Base-by-base conservation (phyloP, 2,888 invertebrate species). In the Pristionchus arcanus region DNA sequence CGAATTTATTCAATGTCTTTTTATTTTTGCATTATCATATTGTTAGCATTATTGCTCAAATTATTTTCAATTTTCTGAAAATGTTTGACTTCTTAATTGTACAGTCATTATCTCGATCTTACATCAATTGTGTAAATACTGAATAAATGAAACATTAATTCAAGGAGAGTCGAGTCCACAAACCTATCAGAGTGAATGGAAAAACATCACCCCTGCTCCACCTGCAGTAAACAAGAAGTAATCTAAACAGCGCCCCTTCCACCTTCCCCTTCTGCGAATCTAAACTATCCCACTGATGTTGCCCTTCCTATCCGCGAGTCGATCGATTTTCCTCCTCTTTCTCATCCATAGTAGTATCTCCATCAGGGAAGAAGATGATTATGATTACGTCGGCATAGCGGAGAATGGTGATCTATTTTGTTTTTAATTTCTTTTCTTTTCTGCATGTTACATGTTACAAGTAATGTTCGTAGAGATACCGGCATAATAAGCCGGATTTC, bases 221-320 rank as follows among this genome's bases (percentile, higher is more conserved):
- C 28, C 66, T 66, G 66, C 68, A 28, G 34, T 71, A 71, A 71
- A 71, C 68, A 71, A 15, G 13, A 71, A 7, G 31, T 37, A 74
- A 21, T 74, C 37, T 74, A 74, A 74, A 74, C 74, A 74, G 2
- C 42, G 25, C 0, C 19, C 37, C 15, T 7, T 37, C 25, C 74
- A 37, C 74, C 74, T 68, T n/a, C 37, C 31, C 21, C 37, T 31
- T 71, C 16, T 37, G 25, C 37, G 15, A 34, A 37, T 81, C 81
- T 81, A 81, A 81, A 81, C 81, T 53, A 81, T 42, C 25, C 1
- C 25, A 77, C 21, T 81, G 81, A 81, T 81, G 81, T n/a, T 37
- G 34, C 25, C 74, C 13, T 21, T 81, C 37, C 49, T 3, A 25
- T 13, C 42, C 53, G n/a, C 49, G 4, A 7, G 81, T 28, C 49